Evolutionary conservation across 2,797 vertebrate genomes (phyloP).

Genomic region (Perodicticus potto): DNA sequence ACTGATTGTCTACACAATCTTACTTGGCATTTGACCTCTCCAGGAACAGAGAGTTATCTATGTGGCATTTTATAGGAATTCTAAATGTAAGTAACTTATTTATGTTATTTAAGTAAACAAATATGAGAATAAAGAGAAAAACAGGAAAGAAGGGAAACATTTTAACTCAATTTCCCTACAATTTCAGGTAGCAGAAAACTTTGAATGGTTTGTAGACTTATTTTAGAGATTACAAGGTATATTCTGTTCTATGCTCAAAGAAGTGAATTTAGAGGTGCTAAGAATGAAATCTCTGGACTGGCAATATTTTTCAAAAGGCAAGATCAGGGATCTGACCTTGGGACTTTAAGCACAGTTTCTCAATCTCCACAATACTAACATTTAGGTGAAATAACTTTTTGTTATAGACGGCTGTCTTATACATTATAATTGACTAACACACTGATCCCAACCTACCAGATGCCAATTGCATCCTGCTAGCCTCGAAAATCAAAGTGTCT

Average conservation of each 20-base stretch:
- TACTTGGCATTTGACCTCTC: not conserved
- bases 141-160: not conserved
- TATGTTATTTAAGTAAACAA: constrained; percentile 5
- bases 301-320: not conserved
- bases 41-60: not conserved
- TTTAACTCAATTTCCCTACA: not conserved
- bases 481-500: not conserved
- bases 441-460: not conserved
- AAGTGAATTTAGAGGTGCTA: not conserved
- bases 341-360: not conserved
- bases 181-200: not conserved
- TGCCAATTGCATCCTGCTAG: not conserved
- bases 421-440: not conserved
- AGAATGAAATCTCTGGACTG: not conserved
- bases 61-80: not conserved
- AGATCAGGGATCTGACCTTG: not conserved
- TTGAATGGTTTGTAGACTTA: not conserved
- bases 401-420: not conserved
- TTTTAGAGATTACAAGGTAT: not conserved
- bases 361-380: not conserved
- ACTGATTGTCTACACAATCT: not conserved
- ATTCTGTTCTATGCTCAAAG: not conserved
- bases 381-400: not conserved
- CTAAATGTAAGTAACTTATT: not conserved
- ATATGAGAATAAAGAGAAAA: constrained; percentile 13